Conservation (phyloP, 2,888 invertebrate genomes). For the Sphaeridia pumilis region DNA sequence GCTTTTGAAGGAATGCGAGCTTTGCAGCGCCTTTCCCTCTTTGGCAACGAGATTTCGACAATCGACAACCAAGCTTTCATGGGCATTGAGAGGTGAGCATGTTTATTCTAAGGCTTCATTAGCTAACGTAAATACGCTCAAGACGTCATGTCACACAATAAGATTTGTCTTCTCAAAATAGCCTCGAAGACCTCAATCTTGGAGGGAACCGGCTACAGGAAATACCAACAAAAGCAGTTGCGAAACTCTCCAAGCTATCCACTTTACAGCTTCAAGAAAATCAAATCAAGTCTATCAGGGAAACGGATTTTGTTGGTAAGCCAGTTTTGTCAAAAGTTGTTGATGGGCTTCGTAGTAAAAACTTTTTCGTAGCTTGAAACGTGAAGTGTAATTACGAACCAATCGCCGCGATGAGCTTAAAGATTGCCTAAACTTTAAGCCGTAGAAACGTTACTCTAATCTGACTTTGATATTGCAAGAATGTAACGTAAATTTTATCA, state of each 20-base stretch:
- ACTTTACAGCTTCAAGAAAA: conserved; percentile 83
- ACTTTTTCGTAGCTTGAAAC: too few species aligned
- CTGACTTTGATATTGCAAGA: too few species aligned
- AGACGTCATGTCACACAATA: too few species aligned
- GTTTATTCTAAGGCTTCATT: background rate
- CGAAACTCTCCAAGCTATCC: conserved; percentile 63
- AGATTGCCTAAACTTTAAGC: too few species aligned
- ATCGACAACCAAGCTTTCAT: conserved; percentile 74
- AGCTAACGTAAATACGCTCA: too few species aligned
- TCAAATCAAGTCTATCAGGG: conserved; percentile 59
- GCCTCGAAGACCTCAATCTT: conserved; percentile 69
- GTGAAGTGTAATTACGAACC: too few species aligned
- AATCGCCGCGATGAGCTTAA: too few species aligned
- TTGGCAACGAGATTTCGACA: conserved; percentile 68
- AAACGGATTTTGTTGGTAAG: conserved; percentile 75
- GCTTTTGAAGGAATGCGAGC: conserved; percentile 81
- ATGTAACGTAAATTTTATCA: conserved; percentile 2
- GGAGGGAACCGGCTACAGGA: conserved; percentile 68
- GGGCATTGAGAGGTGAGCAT: conserved; percentile 66
- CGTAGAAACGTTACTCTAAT: too few species aligned
- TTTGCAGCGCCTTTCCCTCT: conserved; percentile 71
- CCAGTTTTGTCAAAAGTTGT: too few species aligned
- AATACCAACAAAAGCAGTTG: conserved; percentile 70
- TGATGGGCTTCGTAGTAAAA: too few species aligned
- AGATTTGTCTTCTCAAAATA: conserved; percentile 41